A percentile compares a stretch with the other conserved stretches of the same genome.
These are phyloP conservation scores for Scrobipalpa atriplicella DNA, from an alignment of 2,888 invertebrate species.

Conservation along the genomic window DNA sequence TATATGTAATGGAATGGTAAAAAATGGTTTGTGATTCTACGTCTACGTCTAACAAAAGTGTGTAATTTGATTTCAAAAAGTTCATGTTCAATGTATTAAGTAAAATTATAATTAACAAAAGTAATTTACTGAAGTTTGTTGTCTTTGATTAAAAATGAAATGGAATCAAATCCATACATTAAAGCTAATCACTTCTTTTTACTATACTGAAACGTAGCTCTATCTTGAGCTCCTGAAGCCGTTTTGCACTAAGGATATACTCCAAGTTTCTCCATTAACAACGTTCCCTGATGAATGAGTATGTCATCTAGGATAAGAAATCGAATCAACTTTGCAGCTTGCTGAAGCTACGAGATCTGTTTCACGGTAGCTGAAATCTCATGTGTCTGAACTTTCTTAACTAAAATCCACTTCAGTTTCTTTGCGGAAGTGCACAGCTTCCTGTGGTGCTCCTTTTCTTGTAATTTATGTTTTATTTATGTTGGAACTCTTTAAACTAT, in stretches of 20 bases:
- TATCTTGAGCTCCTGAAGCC: no score
- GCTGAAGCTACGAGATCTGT: conserved; percentile 13
- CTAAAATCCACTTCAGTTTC: background rate
- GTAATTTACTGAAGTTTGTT: no score
- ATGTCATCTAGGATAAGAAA: conserved; percentile 11
- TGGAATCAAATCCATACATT: no score
- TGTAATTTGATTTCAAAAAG: no score
- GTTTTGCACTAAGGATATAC: background rate
- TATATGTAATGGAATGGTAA: no score
- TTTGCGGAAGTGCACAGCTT: background rate
- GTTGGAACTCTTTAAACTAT: background rate
- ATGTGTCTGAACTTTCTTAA: conserved; percentile 23
- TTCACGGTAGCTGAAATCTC: conserved; percentile 33
- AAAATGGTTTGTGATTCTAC: no score
- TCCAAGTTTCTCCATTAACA: background rate
- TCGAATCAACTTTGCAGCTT: background rate
- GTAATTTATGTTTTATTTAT: background rate
- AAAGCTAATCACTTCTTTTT: no score
- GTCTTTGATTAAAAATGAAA: no score
- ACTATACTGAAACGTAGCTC: no score
- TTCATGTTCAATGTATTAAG: no score
- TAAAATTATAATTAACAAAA: no score
- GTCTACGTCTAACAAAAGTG: no score
- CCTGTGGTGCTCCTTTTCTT: background rate
- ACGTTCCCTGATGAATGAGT: conserved; percentile 7